A percentile compares a stretch with the other conserved stretches of the same genome.
phyloP scores from a whole-genome alignment of 2,113 vertebrate species.

The Cygnus buccinator region DNA sequence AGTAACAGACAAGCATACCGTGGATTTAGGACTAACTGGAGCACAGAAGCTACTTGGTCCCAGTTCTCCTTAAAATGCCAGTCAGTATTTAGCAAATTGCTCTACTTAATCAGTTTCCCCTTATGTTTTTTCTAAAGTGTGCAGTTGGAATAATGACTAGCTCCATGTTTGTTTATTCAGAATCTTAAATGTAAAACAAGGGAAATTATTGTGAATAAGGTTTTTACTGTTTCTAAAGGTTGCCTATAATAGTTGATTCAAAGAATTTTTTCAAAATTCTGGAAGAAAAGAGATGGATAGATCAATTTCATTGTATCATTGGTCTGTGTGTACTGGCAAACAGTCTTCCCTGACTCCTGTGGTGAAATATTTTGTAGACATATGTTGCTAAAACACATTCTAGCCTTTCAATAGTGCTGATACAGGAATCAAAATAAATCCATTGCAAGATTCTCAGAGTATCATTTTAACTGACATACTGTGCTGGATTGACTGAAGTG shows the following conservation, averaged over 20 bases:
- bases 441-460: not conserved
- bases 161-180: not conserved
- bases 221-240: not conserved
- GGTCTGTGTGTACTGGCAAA: not conserved
- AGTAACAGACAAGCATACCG: not conserved
- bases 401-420: not conserved
- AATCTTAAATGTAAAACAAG: not conserved
- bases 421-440: not conserved
- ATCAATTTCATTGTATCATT: not conserved
- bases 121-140: not conserved
- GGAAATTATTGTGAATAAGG: not conserved
- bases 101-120: fast-evolving
- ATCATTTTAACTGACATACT: not conserved
- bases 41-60: not conserved
- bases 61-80: not conserved
- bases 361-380: not conserved
- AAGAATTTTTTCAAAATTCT: not conserved
- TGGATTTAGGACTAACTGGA: not conserved
- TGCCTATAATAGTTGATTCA: not conserved
- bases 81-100: not conserved
- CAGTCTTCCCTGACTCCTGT: not conserved
- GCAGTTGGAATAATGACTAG: not conserved
- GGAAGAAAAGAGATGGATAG: not conserved
- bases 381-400: not conserved
- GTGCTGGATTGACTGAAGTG: not conserved